Conservation (phyloP, 2,888 invertebrate species). For the Drosophila acutilabella region DNA sequence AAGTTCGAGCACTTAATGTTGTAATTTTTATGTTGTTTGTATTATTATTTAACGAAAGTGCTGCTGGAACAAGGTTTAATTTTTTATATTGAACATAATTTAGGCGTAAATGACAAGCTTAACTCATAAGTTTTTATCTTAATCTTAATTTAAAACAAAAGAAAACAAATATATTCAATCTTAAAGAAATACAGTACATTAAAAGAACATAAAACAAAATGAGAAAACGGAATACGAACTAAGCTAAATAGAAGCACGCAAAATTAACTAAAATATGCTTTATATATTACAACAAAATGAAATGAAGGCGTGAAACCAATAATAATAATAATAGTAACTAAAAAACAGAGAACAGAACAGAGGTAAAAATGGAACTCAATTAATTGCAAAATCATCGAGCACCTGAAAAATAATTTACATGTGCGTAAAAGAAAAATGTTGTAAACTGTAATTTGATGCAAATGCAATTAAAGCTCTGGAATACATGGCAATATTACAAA, state of each 20-base stretch:
- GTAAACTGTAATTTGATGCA: constrained; percentile 70
- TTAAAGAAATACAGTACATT: constrained; percentile 64
- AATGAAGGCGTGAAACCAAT: constrained; percentile 40
- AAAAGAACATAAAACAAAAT: constrained; percentile 40
- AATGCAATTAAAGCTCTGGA: constrained; percentile 60
- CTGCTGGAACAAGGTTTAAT: constrained; percentile 72
- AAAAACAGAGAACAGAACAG: constrained; percentile 19
- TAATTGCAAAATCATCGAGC: constrained; percentile 49
- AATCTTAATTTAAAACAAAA: constrained; percentile 68
- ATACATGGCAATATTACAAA: constrained; percentile 62
- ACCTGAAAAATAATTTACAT: constrained; percentile 43
- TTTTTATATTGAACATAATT: constrained; percentile 74
- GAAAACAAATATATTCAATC: constrained; percentile 51
- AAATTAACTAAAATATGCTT: constrained; percentile 63
- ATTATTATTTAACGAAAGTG: constrained; percentile 71
- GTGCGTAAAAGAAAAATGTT: constrained; percentile 57
- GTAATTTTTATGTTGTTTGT: constrained; percentile 76
- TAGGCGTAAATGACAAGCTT: constrained; percentile 79
- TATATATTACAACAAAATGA: constrained; percentile 37
- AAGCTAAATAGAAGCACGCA: constrained; percentile 71
- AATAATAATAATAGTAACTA: not conserved
- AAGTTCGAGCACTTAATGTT: constrained; percentile 59
- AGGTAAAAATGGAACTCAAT: constrained; percentile 2
- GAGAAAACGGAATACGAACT: constrained; percentile 51
- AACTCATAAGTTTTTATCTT: constrained; percentile 75